Evolutionary conservation across 2,797 vertebrate species (phyloP).

Genomic region (Halcyon badia): DNA sequence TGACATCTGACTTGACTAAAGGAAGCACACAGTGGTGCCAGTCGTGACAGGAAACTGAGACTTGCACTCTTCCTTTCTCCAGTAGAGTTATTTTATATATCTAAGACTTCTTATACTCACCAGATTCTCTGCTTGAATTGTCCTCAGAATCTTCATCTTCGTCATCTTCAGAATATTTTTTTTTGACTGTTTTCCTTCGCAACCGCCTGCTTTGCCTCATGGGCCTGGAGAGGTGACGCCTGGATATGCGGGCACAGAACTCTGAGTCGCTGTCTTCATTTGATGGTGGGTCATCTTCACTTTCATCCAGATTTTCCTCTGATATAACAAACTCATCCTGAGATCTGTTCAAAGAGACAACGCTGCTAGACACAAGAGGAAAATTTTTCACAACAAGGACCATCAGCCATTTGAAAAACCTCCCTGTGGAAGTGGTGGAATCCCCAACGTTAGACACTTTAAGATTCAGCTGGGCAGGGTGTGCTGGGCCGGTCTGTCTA

Average conservation of each 20-base stretch:
- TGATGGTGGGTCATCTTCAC: constrained; percentile 88
- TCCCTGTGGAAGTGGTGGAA: neutral
- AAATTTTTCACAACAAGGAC: neutral
- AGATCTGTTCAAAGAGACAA: constrained; percentile 79
- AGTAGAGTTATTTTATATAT: neutral
- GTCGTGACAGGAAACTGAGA: rapidly evolving
- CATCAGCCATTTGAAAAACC: neutral
- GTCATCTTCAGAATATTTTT: constrained; percentile 90
- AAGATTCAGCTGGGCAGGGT: neutral
- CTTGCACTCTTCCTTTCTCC: neutral
- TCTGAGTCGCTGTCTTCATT: constrained; percentile 88
- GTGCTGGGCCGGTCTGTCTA: neutral
- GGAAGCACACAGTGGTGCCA: neutral
- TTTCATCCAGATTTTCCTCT: constrained; percentile 88
- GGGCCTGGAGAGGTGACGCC: constrained; percentile 74
- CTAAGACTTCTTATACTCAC: constrained; percentile 51
- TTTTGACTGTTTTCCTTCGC: constrained; percentile 81
- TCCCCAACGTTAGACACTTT: neutral
- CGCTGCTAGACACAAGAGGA: no score
- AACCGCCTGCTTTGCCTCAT: constrained; percentile 83
- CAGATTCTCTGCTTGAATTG: constrained; percentile 81
- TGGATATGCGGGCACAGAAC: constrained; percentile 83
- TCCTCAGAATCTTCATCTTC: constrained; percentile 93
- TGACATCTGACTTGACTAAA: neutral
- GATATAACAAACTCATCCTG: constrained; percentile 93